Evolutionary conservation across 37 sponge, comb jelly and placozoan species (phyloP), one percentile per base, ranked within the genome.

Genomic region (Geodia barretti): DNA sequence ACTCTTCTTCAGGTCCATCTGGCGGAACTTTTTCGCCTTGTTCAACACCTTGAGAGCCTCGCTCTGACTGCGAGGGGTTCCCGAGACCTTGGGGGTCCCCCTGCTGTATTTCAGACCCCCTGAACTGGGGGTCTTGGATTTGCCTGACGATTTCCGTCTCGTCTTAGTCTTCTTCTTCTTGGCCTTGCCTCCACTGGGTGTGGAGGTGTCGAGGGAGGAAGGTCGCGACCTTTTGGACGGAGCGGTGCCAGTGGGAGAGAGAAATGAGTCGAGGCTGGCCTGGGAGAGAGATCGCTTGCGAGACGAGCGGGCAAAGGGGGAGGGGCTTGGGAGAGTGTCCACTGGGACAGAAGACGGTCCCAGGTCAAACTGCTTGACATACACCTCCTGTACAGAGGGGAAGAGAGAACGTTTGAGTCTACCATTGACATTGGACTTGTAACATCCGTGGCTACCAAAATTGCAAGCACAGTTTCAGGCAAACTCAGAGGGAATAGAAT

Each of bases 1-100:
- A 24, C 26, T 83, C 58, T 80, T 84, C 69, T 87, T 92, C 72
- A 92, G 74, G 36, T 93, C 91, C 68, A 91, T 20, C 65, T 88
- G 89, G 43, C 89, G 85, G 79, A 77, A 85, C 37, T 76, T 84
- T 67, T 83, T 83, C 63, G 83, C 88, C 41, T 77, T 88, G 34
- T 88, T 88, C 33, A 88, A 43, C 4, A 70, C 83, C 47, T 81
- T 87, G 34, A 83, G 76, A 30, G 88, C 85, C n/a, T 83, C 77
- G 59, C 31, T 41, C 28, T 82, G 72, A 47, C 73, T 60, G 19
- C 36, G 66, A 24, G 83, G 74, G 32, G 74, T 68, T 11, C 58
- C 30, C n/a, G 36, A 25, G 84, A 65, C 24, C 39, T 58, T 41
- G n/a, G 71, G 47, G 21, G 75, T 74, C 61, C 58, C 58, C 34